A percentile compares a stretch with the other conserved stretches of the same genome.
phyloP scores from a whole-genome alignment of 2,888 invertebrate genomes.

The Deilephila porcellus region DNA sequence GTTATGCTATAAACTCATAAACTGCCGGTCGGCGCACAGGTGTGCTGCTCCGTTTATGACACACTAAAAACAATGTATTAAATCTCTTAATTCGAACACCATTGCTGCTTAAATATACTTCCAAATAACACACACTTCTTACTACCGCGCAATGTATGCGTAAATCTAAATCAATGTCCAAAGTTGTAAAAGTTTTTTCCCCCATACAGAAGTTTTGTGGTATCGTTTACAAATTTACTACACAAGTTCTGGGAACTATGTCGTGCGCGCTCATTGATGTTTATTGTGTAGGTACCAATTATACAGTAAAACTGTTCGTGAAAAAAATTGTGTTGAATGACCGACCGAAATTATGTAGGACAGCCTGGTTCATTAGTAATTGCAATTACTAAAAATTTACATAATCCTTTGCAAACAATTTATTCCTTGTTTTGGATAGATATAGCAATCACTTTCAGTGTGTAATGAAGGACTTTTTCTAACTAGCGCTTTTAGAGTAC shows the following conservation, averaged over 20 bases:
- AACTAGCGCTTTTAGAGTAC: no score
- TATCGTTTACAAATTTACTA: constrained; percentile 81
- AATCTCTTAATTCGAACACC: constrained; percentile 22
- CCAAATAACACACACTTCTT: neutral
- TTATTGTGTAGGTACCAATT: constrained; percentile 63
- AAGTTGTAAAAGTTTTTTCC: constrained; percentile 46
- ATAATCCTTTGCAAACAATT: neutral
- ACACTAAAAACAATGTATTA: constrained; percentile 18
- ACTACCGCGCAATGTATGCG: constrained; percentile 47
- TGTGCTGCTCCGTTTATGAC: constrained; percentile 56
- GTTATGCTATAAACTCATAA: constrained; percentile 81
- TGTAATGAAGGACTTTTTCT: no score
- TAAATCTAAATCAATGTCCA: constrained; percentile 31
- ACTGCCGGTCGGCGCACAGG: constrained; percentile 70
- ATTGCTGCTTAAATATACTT: constrained; percentile 36
- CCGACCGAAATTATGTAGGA: constrained; percentile 28
- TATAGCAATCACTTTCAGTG: no score
- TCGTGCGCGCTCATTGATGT: constrained; percentile 70
- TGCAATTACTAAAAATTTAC: neutral
- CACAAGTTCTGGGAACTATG: constrained; percentile 73
- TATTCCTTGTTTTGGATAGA: neutral
- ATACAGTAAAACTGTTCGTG: constrained; percentile 63
- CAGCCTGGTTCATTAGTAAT: neutral
- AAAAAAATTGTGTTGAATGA: constrained; percentile 40
- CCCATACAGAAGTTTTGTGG: constrained; percentile 80